Conservation (phyloP, 2,113 vertebrate species). For the Nestor notabilis region DNA sequence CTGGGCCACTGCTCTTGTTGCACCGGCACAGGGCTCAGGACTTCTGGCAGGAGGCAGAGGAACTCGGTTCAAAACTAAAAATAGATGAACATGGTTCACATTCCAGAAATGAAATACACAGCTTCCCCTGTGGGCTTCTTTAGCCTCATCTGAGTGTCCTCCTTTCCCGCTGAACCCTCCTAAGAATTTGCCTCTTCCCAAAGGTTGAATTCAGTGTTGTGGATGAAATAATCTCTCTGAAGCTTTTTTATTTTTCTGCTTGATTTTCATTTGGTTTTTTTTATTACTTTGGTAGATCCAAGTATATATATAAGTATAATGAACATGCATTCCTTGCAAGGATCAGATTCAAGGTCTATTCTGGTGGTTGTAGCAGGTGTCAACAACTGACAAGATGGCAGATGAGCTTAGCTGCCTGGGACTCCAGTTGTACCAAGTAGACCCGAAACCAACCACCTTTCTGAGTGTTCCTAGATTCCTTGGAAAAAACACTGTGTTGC, state of each 20-base stretch:
- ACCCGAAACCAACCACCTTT: background rate
- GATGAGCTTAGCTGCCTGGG: background rate
- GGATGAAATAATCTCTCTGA: background rate
- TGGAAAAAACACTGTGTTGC: background rate
- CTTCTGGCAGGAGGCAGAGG: conserved; percentile 29
- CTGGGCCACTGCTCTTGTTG: conserved; percentile 9
- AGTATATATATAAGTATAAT: background rate
- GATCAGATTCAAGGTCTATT: background rate
- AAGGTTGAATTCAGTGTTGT: background rate
- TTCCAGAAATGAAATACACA: conserved; percentile 52
- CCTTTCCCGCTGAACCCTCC: background rate
- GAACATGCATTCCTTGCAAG: fast-evolving
- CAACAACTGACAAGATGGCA: background rate
- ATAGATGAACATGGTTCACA: background rate
- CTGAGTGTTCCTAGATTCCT: background rate
- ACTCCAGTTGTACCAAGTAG: background rate
- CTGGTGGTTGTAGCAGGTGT: background rate
- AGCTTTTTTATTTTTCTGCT: background rate
- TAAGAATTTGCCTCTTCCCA: background rate
- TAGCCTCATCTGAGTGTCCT: background rate
- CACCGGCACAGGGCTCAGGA: background rate
- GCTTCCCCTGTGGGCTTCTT: conserved; percentile 17
- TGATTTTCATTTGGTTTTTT: background rate
- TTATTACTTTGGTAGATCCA: background rate
- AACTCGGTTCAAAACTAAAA: conserved; percentile 29